These are phyloP conservation scores for Burhinus oedicnemus DNA, from an alignment of 2,113 vertebrate species.

Conservation along the genomic window DNA sequence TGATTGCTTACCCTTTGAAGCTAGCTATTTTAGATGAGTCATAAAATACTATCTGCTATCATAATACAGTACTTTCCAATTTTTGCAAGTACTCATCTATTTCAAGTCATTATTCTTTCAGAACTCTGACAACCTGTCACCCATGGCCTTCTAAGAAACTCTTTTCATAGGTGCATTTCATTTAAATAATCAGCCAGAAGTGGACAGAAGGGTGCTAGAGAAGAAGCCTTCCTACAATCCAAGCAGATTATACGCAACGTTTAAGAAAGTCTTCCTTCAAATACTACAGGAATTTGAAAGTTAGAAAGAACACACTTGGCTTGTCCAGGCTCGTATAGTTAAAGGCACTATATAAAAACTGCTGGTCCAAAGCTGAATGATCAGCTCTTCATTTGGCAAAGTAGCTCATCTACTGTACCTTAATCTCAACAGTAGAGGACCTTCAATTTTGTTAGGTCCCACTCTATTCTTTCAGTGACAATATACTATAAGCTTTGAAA, in stretches of 20 bases:
- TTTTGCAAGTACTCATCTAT: neutral
- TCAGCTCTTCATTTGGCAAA: neutral
- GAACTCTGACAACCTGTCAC: neutral
- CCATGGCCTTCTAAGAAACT: neutral
- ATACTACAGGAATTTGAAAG: neutral
- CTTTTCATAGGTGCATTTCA: neutral
- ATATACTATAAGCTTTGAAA: neutral
- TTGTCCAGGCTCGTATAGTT: neutral
- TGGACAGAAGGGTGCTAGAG: neutral
- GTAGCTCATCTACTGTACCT: neutral
- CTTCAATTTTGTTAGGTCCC: neutral
- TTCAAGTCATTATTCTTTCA: neutral
- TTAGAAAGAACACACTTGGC: too few species aligned
- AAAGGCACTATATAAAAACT: neutral
- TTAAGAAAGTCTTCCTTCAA: neutral
- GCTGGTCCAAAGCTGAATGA: neutral
- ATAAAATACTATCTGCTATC: neutral
- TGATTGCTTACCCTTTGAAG: neutral
- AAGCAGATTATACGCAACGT: neutral
- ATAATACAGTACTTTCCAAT: neutral
- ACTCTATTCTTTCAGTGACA: neutral
- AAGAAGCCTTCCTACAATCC: neutral
- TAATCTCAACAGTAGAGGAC: neutral
- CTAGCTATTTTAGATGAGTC: neutral
- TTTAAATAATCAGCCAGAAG: neutral